Evolutionary conservation across 2,888 invertebrate species (phyloP).

Genomic region (Drosophila lacicola): DNA sequence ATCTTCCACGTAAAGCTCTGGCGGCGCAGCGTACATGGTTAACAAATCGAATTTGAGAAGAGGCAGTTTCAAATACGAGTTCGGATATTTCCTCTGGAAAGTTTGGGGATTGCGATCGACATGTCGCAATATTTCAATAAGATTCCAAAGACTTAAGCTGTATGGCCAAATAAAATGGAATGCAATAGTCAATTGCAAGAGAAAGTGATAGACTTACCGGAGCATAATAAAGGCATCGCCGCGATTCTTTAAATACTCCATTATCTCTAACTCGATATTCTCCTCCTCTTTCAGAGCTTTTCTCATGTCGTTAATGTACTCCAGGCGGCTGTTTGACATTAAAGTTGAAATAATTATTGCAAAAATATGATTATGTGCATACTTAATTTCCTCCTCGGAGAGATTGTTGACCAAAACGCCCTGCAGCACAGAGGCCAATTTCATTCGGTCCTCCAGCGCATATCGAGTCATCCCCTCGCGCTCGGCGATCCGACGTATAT

Average conservation of each 20-base stretch:
- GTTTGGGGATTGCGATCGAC: conserved; percentile 65
- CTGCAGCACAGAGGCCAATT: conserved; percentile 64
- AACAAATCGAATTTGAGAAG: conserved; percentile 82
- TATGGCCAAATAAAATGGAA: too few relatives aligned
- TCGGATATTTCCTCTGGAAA: conserved; percentile 69
- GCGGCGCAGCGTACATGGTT: conserved; percentile 69
- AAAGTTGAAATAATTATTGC: background rate
- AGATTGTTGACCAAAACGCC: conserved; percentile 77
- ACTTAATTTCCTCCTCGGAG: conserved; percentile 80
- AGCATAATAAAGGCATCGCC: conserved; percentile 73
- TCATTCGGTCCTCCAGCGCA: conserved; percentile 66
- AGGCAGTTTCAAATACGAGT: conserved; percentile 79
- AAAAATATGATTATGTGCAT: conserved; percentile 12
- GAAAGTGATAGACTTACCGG: conserved; percentile 56
- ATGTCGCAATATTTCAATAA: conserved; percentile 76
- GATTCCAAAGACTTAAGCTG: conserved; percentile 79
- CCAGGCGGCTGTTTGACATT: conserved; percentile 63
- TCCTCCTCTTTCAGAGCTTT: conserved; percentile 53
- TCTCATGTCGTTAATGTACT: conserved; percentile 68
- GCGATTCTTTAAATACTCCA: conserved; percentile 67
- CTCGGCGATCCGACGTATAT: conserved; percentile 69
- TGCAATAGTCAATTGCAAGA: too few relatives aligned
- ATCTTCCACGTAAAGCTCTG: conserved; percentile 75
- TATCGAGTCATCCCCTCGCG: conserved; percentile 61
- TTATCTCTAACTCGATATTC: conserved; percentile 47